A percentile compares a stretch with the other conserved stretches of the same genome.
phyloP scores from a whole-genome alignment of 2,888 invertebrate genomes.

The Drosophila formosana region DNA sequence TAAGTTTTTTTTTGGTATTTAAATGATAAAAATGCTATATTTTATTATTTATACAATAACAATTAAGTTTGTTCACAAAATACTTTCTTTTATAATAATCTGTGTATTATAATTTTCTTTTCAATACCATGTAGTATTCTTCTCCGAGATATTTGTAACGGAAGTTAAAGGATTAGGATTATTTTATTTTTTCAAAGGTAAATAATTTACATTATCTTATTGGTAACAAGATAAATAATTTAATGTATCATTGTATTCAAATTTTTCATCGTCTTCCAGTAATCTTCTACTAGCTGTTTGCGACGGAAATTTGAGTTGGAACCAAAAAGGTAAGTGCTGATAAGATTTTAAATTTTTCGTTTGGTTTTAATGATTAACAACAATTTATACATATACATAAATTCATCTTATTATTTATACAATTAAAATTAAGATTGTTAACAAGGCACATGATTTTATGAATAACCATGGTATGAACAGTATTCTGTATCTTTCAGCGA shows the following conservation, averaged over 20 bases:
- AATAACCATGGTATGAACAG: not conserved
- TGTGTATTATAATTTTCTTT: too few relatives aligned
- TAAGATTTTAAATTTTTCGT: conserved; percentile 7
- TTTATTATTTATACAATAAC: conserved; percentile 32
- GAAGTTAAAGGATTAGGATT: too few relatives aligned
- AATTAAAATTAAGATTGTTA: conserved; percentile 34
- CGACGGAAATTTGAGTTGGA: too few relatives aligned
- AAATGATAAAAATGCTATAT: not conserved
- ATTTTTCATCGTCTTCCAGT: too few relatives aligned
- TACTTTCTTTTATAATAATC: not conserved
- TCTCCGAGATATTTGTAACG: too few relatives aligned
- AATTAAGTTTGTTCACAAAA: conserved; percentile 31
- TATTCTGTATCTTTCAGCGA: conserved; percentile 26
- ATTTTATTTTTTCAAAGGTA: too few relatives aligned
- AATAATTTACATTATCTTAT: too few relatives aligned
- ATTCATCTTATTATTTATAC: conserved; percentile 50
- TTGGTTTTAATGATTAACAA: conserved; percentile 2
- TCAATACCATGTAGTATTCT: too few relatives aligned
- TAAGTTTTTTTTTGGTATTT: not conserved
- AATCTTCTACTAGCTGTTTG: too few relatives aligned
- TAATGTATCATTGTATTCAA: too few relatives aligned
- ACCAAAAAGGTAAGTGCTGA: not conserved
- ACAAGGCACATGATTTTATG: conserved; percentile 14
- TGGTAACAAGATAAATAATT: too few relatives aligned
- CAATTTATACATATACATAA: conserved; percentile 40